Conservation (phyloP, 2,797 vertebrate genomes). For the Eremophila alpestris region DNA sequence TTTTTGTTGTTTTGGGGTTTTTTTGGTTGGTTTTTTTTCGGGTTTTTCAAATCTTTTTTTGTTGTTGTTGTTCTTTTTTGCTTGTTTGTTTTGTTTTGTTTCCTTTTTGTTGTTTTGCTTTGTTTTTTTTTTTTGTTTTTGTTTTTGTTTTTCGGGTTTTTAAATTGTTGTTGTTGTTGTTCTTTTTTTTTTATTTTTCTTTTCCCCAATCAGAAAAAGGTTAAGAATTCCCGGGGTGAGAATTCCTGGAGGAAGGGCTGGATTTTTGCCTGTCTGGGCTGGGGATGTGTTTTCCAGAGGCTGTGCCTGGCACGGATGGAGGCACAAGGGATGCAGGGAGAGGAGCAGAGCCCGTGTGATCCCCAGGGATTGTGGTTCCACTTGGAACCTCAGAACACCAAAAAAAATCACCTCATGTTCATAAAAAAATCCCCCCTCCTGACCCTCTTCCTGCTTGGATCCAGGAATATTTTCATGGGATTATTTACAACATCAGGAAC, state of each 20-base stretch:
- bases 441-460: background rate
- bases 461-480: background rate
- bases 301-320: background rate
- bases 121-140: background rate
- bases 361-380: rapidly evolving
- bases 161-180: no score
- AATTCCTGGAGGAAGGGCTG: background rate
- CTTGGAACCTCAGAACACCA: rapidly evolving
- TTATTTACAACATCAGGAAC: background rate
- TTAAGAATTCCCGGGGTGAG: background rate
- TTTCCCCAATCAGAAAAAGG: rapidly evolving
- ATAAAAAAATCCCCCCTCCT: rapidly evolving
- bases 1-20: no score
- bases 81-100: no score
- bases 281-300: background rate
- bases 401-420: rapidly evolving
- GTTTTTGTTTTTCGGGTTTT: background rate
- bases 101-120: no score
- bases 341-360: background rate
- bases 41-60: no score
- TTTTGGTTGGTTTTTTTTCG: no score
- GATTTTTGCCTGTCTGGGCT: background rate
- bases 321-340: background rate
- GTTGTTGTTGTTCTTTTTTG: no score
- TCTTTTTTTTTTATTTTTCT: background rate